Conservation (phyloP, 2,888 invertebrate genomes). For the Cepaea hortensis region DNA sequence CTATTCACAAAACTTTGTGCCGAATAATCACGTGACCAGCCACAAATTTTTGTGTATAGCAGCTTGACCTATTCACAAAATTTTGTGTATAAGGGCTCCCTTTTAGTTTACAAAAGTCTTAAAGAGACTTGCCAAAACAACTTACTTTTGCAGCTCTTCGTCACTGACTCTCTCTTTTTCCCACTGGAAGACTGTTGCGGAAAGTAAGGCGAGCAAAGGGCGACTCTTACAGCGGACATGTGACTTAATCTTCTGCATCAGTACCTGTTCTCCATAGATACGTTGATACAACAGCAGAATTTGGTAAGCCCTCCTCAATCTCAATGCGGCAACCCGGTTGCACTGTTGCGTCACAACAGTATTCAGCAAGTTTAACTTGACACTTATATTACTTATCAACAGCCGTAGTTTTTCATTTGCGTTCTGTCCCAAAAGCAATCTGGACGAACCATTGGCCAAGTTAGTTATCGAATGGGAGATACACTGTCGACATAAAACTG, state of each 20-base stretch:
- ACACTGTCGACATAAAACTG: constrained; percentile 8
- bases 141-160: constrained; percentile 50
- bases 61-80: no score
- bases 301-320: constrained; percentile 51
- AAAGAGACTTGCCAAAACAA: not conserved
- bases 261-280: constrained; percentile 49
- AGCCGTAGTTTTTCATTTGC: constrained; percentile 26
- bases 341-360: constrained; percentile 46
- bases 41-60: no score
- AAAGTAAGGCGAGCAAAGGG: constrained; percentile 48
- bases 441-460: constrained; percentile 16
- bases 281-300: constrained; percentile 47
- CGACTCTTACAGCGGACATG: constrained; percentile 39
- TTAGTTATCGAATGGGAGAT: not conserved
- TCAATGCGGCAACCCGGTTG: constrained; percentile 47
- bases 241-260: constrained; percentile 47
- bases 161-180: constrained; percentile 51
- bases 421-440: constrained; percentile 35
- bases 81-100: no score
- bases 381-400: constrained; percentile 24
- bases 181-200: constrained; percentile 53
- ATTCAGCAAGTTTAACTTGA: constrained; percentile 26
- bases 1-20: no score
- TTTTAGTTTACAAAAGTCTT: no score
- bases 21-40: no score